A percentile compares a stretch with the other conserved stretches of the same genome.
Conservation (phyloP, 2,888 invertebrate species). For the Temnothorax rugatulus region DNA sequence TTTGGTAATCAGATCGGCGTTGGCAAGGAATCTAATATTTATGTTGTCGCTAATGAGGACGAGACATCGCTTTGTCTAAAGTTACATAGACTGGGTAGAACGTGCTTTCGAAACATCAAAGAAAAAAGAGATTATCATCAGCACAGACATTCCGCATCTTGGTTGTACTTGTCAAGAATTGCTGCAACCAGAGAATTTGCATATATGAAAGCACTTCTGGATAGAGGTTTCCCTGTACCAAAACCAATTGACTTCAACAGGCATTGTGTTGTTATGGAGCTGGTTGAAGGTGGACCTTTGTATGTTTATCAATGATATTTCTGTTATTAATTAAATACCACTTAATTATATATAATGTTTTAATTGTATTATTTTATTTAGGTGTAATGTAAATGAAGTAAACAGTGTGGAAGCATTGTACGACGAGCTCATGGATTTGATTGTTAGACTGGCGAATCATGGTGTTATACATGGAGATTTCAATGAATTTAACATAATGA, state of each 20-base stretch:
- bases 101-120: conserved; percentile 98
- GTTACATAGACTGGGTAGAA: conserved; percentile 96
- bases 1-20: conserved; percentile 99
- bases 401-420: conserved; percentile 93
- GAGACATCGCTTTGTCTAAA: conserved; percentile 95
- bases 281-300: conserved; percentile 94
- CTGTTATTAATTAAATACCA: background rate
- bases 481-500: conserved; percentile 99
- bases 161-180: conserved; percentile 98
- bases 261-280: conserved; percentile 98
- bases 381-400: conserved; percentile 89
- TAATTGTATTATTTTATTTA: conserved; percentile 70
- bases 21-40: conserved; percentile 99
- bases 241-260: conserved; percentile 97
- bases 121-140: conserved; percentile 99
- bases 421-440: conserved; percentile 97
- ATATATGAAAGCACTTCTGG: conserved; percentile 97
- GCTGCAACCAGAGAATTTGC: conserved; percentile 99
- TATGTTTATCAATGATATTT: conserved; percentile 86
- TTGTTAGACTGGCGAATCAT: conserved; percentile 95
- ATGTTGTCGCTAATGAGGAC: conserved; percentile 94
- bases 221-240: conserved; percentile 97
- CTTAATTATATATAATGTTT: background rate
- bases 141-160: conserved; percentile 95
- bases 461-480: conserved; percentile 99